Conservation (phyloP, 2,888 invertebrate species). For the Gryllus longicercus region DNA sequence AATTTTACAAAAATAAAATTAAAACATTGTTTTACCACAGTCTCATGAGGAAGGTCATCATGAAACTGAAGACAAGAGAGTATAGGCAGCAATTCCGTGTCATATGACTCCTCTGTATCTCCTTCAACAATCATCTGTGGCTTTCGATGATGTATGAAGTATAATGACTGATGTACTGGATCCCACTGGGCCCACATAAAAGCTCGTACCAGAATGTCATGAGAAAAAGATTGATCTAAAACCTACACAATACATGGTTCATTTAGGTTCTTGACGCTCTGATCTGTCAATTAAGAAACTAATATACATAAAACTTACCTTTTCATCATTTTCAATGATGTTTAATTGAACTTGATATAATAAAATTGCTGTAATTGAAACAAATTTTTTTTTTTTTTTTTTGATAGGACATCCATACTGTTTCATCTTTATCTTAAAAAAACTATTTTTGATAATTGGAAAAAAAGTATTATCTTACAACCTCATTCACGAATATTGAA, state of each 20-base stretch:
- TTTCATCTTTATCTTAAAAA: too few relatives aligned
- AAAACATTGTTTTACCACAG: conserved; percentile 61
- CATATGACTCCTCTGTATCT: conserved; percentile 60
- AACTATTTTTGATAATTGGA: too few relatives aligned
- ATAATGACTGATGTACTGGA: conserved; percentile 70
- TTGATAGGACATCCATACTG: too few relatives aligned
- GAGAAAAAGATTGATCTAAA: background rate
- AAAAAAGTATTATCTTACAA: too few relatives aligned
- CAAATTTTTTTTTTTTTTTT: background rate
- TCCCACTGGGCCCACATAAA: conserved; percentile 90
- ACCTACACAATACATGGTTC: too few relatives aligned
- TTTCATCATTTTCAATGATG: conserved; percentile 11
- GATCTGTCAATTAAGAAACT: background rate
- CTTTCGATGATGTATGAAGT: conserved; percentile 77
- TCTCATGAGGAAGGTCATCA: conserved; percentile 80
- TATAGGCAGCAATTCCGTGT: conserved; percentile 63
- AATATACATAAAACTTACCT: conserved; percentile 20
- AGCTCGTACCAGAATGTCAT: conserved; percentile 58
- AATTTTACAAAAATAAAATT: too few relatives aligned
- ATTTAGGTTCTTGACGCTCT: too few relatives aligned
- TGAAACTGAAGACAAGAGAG: conserved; percentile 83
- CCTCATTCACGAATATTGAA: too few relatives aligned
- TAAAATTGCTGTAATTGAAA: conserved; percentile 31
- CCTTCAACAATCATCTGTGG: conserved; percentile 64
- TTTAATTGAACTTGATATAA: conserved; percentile 32